Conservation (phyloP, 2,797 vertebrate species). For the Pteronotus mesoamericanus region DNA sequence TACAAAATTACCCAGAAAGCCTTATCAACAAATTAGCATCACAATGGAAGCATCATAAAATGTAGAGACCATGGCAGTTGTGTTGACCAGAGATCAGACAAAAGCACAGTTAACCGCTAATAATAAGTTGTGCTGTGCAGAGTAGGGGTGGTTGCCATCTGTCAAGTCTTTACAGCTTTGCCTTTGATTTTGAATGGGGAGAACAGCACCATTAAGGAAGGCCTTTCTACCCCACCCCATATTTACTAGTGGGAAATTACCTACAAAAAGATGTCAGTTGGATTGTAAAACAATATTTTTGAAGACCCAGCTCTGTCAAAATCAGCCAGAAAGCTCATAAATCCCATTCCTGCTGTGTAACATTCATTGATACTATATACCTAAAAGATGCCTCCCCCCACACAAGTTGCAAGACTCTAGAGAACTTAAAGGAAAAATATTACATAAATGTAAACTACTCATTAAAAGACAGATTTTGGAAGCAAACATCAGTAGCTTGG, state of each 20-base stretch:
- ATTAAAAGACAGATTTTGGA: neutral
- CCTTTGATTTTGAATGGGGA: conserved; percentile 49
- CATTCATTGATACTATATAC: neutral
- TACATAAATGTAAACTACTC: neutral
- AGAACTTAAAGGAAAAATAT: neutral
- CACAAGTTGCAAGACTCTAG: neutral
- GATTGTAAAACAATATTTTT: conserved; percentile 43
- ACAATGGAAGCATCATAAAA: conserved; percentile 38
- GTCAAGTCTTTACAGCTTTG: conserved; percentile 54
- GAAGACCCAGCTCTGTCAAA: conserved; percentile 53
- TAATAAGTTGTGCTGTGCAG: neutral
- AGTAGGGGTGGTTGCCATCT: conserved; percentile 50
- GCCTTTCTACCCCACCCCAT: neutral
- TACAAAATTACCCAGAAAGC: conserved; percentile 41
- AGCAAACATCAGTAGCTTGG: neutral
- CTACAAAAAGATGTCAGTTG: conserved; percentile 42
- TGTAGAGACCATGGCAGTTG: neutral
- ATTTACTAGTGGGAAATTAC: conserved; percentile 29
- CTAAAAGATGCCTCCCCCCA: neutral
- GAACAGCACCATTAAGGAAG: conserved; percentile 38
- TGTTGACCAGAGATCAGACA: conserved; percentile 29
- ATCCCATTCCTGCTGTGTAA: conserved; percentile 46
- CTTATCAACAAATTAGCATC: conserved; percentile 46
- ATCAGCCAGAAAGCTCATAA: conserved; percentile 39
- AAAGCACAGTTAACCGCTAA: conserved; percentile 47